Base-by-base conservation (phyloP, 2,797 vertebrate species). In the Sparidentex hasta region DNA sequence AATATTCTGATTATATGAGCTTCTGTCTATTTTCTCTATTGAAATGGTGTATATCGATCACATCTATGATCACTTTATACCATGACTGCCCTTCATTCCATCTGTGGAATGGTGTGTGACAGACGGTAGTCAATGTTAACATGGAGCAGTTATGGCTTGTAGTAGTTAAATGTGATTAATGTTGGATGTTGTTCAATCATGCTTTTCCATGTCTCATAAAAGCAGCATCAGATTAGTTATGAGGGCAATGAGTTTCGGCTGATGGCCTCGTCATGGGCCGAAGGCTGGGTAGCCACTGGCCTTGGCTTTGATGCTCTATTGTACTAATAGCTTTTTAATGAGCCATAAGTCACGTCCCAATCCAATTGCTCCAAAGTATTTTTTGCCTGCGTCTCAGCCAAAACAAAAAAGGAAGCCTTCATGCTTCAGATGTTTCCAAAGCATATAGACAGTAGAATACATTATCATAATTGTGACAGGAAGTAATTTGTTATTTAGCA, bases 241-340 rank as follows among this genome's bases (percentile, higher is more conserved):
- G 65, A 80, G 56, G 5, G 47, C 38, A 65, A 56, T 25, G 50
- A 81, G 81, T 55, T 69, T 51, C 0, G 58, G 78, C 71, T 73
- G 72, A 79, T 64, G 46, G 51, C 43, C 8, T 68, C 20, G 68
- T 65, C 73, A 20, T 46, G 50, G 70, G 73, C 67, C 38, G 58
- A 66, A 77, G 76, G 69, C 85, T 29, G 48, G 3, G 9, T 7
- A 56, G 58, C 82, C 84, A 41, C 23, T 4, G 44, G 67, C 58
- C 65, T 25, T 23, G 54, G 64, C 82, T 79, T 65, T 76, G 76
- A 83, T 86, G 72, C 80, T 76, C 67, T 62, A 8, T 65, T 58
- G 63, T 63, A 61, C 74, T 88, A 88, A 90, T 83, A 73, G 83
- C 68, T 80, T 81, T 87, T 86, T 88, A 88, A 90, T 83, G 83